Evolutionary conservation across 2,888 invertebrate genomes (phyloP).

Genomic region (Heliconius aoede): DNA sequence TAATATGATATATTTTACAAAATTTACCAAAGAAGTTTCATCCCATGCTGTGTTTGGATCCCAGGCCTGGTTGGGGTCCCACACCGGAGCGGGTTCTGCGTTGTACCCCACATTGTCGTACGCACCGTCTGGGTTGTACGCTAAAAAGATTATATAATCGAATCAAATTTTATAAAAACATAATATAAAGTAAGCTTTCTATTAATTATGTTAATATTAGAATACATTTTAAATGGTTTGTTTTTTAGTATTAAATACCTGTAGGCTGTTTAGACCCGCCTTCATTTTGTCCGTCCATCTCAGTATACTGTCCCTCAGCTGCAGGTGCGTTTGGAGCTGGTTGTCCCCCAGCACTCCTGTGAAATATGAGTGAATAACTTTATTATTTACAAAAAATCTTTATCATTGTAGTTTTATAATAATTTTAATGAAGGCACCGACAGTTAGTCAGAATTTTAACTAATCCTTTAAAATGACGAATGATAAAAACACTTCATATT

Average conservation of each 20-base stretch:
- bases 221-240: no score
- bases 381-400: background rate
- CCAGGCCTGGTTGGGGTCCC: conserved; percentile 85
- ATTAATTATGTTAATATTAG: no score
- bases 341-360: conserved; percentile 63
- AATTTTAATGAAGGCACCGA: no score
- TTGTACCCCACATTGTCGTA: conserved; percentile 80
- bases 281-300: conserved; percentile 75
- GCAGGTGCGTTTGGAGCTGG: conserved; percentile 54
- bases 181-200: no score
- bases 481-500: background rate
- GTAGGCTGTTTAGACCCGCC: conserved; percentile 68
- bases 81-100: conserved; percentile 73
- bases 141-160: conserved; percentile 46
- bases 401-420: background rate
- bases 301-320: conserved; percentile 66
- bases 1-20: background rate
- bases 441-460: background rate
- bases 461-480: background rate
- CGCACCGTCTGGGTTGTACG: conserved; percentile 72
- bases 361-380: background rate
- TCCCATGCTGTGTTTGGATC: conserved; percentile 71
- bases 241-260: conserved; percentile 52
- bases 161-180: no score
- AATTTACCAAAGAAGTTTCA: conserved; percentile 49